Conservation (phyloP, 2,113 vertebrate genomes). For the Tauraco erythrolophus region DNA sequence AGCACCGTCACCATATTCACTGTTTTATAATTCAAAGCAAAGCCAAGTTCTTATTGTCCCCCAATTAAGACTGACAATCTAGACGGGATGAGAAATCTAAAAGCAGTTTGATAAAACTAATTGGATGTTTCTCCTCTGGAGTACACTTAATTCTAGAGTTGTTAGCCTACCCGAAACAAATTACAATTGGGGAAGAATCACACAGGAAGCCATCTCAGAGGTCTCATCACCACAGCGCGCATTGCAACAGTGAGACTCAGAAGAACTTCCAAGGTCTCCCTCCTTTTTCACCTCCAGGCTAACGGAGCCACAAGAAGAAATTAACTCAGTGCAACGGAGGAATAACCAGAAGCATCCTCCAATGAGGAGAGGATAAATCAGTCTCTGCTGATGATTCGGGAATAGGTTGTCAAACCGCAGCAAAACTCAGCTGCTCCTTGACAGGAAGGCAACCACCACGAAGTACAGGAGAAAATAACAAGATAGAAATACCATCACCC, state of each 20-base stretch:
- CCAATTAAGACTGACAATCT: neutral
- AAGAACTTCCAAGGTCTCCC: neutral
- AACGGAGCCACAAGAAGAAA: neutral
- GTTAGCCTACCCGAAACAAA: neutral
- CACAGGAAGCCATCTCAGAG: neutral
- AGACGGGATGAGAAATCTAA: neutral
- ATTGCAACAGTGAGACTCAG: neutral
- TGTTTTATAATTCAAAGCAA: neutral
- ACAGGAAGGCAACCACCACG: neutral
- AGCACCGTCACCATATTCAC: neutral
- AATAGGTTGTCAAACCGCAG: neutral
- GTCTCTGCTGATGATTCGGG: neutral
- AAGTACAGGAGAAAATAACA: neutral
- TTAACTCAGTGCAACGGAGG: neutral
- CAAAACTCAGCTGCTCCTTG: neutral
- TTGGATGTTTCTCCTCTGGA: neutral
- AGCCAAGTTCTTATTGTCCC: neutral
- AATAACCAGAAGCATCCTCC: neutral
- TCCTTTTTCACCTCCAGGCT: neutral
- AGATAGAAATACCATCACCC: neutral
- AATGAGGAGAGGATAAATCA: neutral
- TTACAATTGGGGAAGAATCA: neutral
- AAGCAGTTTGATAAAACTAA: neutral
- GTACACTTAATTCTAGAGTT: neutral
- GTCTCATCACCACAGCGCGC: rapidly evolving